Conservation (phyloP, 2,888 invertebrate species). For the Drosophila vallismaia region DNA sequence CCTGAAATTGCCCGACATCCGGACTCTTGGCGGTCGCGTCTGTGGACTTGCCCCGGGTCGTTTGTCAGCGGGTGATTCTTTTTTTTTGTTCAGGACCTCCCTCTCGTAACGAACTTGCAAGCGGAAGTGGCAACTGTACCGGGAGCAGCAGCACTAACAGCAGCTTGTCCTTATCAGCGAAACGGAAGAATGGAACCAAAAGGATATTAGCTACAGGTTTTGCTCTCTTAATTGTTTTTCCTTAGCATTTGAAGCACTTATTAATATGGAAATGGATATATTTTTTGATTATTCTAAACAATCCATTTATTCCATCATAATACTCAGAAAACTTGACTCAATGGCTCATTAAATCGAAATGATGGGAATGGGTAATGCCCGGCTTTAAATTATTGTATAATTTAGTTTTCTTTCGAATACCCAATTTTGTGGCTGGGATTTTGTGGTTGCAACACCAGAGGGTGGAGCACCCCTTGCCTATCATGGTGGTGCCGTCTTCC, state of each 20-base stretch:
- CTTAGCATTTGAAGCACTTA: too few relatives aligned
- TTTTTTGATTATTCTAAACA: too few relatives aligned
- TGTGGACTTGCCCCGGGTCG: constrained; percentile 64
- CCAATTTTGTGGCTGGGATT: constrained; percentile 36
- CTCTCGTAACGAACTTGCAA: background rate
- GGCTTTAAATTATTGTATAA: constrained; percentile 4
- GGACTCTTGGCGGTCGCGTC: constrained; percentile 47
- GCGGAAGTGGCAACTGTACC: constrained; percentile 29
- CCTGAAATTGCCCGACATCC: constrained; percentile 75
- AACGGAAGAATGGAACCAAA: constrained; percentile 13
- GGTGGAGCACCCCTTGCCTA: background rate
- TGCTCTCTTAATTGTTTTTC: too few relatives aligned
- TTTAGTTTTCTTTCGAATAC: background rate
- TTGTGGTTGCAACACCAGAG: constrained; percentile 54
- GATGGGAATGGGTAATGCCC: background rate
- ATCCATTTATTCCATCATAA: too few relatives aligned
- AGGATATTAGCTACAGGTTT: background rate
- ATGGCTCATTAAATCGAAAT: background rate
- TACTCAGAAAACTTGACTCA: background rate
- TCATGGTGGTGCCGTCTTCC: constrained; percentile 31
- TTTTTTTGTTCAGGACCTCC: background rate
- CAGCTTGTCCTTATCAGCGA: constrained; percentile 19
- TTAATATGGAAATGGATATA: too few relatives aligned
- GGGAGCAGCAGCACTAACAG: constrained; percentile 14
- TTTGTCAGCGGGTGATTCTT: constrained; percentile 57